Percentiles rank a stretch among this genome's conserved stretches.
Conservation (phyloP, 1,140 invertebrate species). For the Cardiocondyla obscurior region DNA sequence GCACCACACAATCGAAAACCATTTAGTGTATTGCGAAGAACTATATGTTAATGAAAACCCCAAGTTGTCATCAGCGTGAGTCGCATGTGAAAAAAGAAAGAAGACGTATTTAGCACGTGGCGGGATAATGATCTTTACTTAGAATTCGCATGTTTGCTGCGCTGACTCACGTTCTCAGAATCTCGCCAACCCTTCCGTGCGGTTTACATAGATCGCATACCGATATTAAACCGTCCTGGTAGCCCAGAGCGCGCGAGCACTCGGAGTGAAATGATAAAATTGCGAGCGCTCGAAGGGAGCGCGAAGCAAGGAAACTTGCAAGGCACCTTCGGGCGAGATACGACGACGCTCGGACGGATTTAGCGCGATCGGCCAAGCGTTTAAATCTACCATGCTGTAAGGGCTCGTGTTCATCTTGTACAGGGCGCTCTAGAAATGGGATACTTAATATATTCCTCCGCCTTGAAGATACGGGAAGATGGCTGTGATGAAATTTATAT, state of each 20-base stretch:
- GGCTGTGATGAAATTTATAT: slow-evolving; percentile 36
- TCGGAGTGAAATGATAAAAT: slow-evolving; percentile 48
- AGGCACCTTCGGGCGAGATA: slow-evolving; percentile 38
- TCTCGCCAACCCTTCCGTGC: slow-evolving; percentile 16
- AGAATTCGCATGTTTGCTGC: slow-evolving; percentile 40
- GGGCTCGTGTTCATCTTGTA: slow-evolving; percentile 20
- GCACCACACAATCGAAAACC: background rate
- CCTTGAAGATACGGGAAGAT: slow-evolving; percentile 57
- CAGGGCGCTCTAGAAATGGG: slow-evolving; percentile 35
- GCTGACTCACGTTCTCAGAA: slow-evolving; percentile 41
- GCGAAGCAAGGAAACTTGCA: slow-evolving; percentile 27
- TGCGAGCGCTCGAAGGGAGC: slow-evolving; percentile 4
- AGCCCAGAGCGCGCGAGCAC: slow-evolving; percentile 12
- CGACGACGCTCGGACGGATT: slow-evolving; percentile 49
- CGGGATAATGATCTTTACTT: slow-evolving; percentile 38
- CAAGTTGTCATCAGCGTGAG: background rate
- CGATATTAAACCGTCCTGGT: slow-evolving; percentile 50
- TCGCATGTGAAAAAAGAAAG: background rate
- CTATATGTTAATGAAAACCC: background rate
- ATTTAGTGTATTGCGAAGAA: background rate
- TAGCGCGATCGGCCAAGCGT: slow-evolving; percentile 48
- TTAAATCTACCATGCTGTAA: slow-evolving; percentile 42
- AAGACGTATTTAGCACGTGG: background rate
- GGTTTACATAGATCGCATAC: slow-evolving; percentile 41
- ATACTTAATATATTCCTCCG: slow-evolving; percentile 67